phyloP scores from a whole-genome alignment of 2,797 vertebrate species.

The Chloroceryle amazona region DNA sequence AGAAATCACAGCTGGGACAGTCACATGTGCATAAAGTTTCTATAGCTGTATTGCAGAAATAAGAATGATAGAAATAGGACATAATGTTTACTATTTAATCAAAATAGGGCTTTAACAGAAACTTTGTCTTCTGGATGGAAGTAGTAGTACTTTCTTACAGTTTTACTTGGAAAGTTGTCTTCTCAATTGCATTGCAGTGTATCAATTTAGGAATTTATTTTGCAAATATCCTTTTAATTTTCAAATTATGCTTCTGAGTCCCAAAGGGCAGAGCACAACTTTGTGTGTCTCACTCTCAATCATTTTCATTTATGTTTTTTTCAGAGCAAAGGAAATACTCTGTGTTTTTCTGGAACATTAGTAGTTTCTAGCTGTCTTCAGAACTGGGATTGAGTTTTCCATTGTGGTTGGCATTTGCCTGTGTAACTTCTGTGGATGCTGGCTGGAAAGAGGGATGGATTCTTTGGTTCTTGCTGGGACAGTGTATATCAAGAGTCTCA shows the following conservation, averaged over 20 bases:
- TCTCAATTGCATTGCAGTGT: background rate
- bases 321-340: background rate
- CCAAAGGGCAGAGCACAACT: background rate
- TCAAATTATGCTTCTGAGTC: background rate
- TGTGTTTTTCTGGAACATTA: background rate
- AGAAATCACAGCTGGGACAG: background rate
- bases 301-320: background rate
- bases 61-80: background rate
- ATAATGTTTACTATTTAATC: background rate
- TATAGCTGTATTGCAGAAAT: background rate
- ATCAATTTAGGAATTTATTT: background rate
- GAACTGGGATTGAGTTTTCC: background rate
- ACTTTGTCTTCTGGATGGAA: background rate
- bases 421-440: background rate
- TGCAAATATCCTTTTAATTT: background rate
- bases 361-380: background rate
- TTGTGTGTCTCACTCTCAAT: background rate
- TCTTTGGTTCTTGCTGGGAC: background rate
- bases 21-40: background rate
- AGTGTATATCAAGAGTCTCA: background rate
- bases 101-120: background rate
- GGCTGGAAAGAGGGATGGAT: background rate
- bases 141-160: background rate
- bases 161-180: background rate
- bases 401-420: background rate